phyloP scores from a whole-genome alignment of 2,888 invertebrate species.

The Apamea crenata region DNA sequence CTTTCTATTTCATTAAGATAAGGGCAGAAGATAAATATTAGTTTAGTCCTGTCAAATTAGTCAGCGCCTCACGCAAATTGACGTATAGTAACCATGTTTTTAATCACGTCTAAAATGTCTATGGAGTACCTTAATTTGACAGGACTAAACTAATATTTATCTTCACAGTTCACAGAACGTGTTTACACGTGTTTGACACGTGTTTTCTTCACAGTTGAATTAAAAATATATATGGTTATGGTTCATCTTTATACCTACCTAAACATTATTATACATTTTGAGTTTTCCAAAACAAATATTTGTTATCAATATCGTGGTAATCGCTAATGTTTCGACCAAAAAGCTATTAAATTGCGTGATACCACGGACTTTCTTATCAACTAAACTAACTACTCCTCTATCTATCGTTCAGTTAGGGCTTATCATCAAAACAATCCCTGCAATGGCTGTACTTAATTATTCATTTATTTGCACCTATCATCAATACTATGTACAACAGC shows the following conservation, averaged over 20 bases:
- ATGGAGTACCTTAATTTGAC: too few species aligned
- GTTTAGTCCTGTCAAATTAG: too few species aligned
- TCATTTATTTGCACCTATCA: conserved; percentile 38
- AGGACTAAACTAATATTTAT: too few species aligned
- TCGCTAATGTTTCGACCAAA: conserved; percentile 7
- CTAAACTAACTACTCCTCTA: neutral
- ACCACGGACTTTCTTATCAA: conserved; percentile 13
- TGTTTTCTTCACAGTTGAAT: too few species aligned
- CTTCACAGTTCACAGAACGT: too few species aligned
- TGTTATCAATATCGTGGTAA: conserved; percentile 1
- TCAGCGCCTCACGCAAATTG: too few species aligned
- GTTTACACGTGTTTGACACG: too few species aligned
- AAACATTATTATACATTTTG: neutral
- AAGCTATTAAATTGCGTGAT: neutral
- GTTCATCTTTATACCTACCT: too few species aligned
- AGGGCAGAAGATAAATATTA: too few species aligned
- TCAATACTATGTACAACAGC: conserved; percentile 36
- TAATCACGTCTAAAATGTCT: too few species aligned
- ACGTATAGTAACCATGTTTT: too few species aligned
- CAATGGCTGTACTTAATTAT: conserved; percentile 35
- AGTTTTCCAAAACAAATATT: neutral
- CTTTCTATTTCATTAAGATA: too few species aligned
- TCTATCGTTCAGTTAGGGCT: neutral
- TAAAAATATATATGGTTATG: neutral
- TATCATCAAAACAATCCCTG: conserved; percentile 14